phyloP scores from a whole-genome alignment of 2,888 invertebrate species.

The Tetramorium bicarinatum region DNA sequence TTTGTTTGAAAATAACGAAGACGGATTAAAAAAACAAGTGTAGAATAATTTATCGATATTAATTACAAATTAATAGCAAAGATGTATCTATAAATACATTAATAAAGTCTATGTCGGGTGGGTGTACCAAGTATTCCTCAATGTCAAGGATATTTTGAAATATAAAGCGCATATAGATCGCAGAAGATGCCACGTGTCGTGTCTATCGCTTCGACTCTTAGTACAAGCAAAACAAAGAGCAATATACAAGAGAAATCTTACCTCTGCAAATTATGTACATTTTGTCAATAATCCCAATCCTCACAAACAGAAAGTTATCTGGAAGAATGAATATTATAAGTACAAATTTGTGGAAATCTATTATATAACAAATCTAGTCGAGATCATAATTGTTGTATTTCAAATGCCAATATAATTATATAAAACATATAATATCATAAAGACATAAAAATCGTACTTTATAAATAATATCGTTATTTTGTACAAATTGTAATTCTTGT shows the following conservation, averaged over 20 bases:
- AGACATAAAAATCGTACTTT: not conserved
- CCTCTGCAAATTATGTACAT: conserved; percentile 4
- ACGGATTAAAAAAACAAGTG: not conserved
- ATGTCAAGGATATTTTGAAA: conserved; percentile 33
- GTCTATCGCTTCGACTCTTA: not conserved
- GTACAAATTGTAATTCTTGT: not conserved
- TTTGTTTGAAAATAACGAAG: not conserved
- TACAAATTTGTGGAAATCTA: not conserved
- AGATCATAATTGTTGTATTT: not conserved
- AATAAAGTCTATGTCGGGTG: not conserved
- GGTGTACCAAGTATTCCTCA: not conserved
- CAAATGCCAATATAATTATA: not conserved
- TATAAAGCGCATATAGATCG: conserved; percentile 10
- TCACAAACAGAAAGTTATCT: not conserved
- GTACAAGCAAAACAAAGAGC: not conserved
- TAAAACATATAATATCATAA: not conserved
- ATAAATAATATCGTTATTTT: not conserved
- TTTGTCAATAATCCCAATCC: not conserved
- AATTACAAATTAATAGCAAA: conserved; percentile 3
- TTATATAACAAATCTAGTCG: not conserved
- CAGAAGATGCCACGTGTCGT: not conserved
- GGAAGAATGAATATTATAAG: conserved; percentile 10
- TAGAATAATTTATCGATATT: not conserved
- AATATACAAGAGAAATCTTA: not conserved
- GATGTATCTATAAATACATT: not conserved